Evolutionary conservation across 2,113 vertebrate species (phyloP), one percentile per base, ranked within the genome.

Genomic region (Lepus timidus): DNA sequence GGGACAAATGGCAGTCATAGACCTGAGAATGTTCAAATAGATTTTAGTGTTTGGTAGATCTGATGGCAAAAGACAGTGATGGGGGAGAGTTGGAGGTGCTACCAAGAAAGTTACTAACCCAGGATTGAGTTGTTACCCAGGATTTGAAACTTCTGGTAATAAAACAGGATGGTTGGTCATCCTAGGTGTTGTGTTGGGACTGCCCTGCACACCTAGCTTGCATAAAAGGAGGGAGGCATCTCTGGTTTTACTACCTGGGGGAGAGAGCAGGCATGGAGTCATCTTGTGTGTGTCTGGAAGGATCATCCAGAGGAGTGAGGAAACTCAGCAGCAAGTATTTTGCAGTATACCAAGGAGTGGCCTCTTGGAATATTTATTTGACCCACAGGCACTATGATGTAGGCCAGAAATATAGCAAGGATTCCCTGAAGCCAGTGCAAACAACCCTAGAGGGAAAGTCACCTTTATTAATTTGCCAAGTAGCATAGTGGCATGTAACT

Each of bases 321-420:
- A 12, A 33, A 74, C 3, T 71, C 14, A 76, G n/a, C 75, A 75
- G 79, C 78, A 71, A 90, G n/a, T 5, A 73, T 91, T 92, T 44
- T 39, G 33, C 68, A 88, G 22, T 16, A 20, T 73, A 44, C 8
- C 27, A 4, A 62, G 51, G 23, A 82, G 27, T 62, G 36, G 27
- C 16, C 36, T 78, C 23, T 71, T 88, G 58, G 70, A 74, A 88
- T 81, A 73, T 44, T 85, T 82, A 93, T 62, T 25, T 94, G 44
- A 17, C n/a, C 12, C 44, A 4, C 17, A 25, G 62, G 17, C 25
- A 51, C 9, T 49, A 11, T 49, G 90, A 27, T 36, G 1, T 36
- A 71, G 83, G 16, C 39, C 29, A 82, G 22, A 25, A 39, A 9
- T 1, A 31, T 84, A 51, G 70, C 16, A 79, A 33, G 27, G 67